These are phyloP conservation scores for Nebria ingens DNA, from an alignment of 1,140 invertebrate species.

Conservation along the genomic window DNA sequence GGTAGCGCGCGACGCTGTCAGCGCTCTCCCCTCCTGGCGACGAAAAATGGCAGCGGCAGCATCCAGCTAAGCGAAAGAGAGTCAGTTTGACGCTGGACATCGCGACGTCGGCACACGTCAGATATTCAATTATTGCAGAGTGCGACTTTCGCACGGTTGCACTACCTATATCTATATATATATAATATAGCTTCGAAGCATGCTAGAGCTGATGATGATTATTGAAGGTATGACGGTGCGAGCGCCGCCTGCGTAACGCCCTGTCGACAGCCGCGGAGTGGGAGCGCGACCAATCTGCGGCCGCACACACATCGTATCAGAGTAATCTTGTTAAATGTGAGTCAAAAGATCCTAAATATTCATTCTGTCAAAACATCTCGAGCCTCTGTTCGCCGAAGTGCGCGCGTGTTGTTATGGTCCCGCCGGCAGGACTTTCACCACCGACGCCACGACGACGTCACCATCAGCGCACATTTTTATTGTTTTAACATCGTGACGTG, in stretches of 20 bases:
- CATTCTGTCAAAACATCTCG: conserved; percentile 34
- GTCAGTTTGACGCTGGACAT: not conserved
- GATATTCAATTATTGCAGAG: not conserved
- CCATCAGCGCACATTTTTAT: not conserved
- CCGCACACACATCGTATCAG: conserved; percentile 28
- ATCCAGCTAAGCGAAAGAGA: not conserved
- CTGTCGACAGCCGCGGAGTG: conserved; percentile 30
- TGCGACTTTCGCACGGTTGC: conserved; percentile 12
- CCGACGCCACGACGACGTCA: conserved; percentile 12
- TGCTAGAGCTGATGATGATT: not conserved
- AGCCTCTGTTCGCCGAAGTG: conserved; percentile 20
- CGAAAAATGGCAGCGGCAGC: conserved; percentile 4
- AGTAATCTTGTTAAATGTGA: conserved; percentile 31
- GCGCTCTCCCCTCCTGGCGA: not conserved
- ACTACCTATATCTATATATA: conserved; percentile 12
- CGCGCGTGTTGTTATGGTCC: not conserved
- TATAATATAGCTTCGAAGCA: too few relatives aligned
- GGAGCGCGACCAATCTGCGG: conserved; percentile 32
- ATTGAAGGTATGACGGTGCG: not conserved
- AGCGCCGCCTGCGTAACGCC: conserved; percentile 14
- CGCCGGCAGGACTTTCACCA: conserved; percentile 4
- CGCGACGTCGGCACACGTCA: not conserved
- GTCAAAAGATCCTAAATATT: conserved; percentile 33
- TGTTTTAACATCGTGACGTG: not conserved
- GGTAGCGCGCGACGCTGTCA: not conserved